Conservation (phyloP, 2,113 vertebrate species). For the Thalassarche chlororhynchos region DNA sequence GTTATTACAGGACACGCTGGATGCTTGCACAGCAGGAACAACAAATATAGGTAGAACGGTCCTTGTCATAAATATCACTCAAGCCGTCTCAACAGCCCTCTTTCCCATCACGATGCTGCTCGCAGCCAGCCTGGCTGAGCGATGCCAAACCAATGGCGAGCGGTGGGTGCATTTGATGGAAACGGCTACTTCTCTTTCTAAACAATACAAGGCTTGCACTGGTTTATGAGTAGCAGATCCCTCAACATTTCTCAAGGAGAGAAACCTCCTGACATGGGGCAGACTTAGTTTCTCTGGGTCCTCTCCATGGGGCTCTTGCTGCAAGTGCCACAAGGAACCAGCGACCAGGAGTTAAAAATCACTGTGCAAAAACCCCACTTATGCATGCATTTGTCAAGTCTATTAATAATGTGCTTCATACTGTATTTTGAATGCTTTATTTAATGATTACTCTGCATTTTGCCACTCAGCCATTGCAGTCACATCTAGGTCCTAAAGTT, state of each 20-base stretch:
- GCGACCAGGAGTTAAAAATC: not conserved
- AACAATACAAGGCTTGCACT: not conserved
- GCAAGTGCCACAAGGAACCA: not conserved
- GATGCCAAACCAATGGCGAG: rapidly evolving
- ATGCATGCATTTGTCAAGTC: not conserved
- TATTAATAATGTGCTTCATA: not conserved
- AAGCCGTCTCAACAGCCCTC: not conserved
- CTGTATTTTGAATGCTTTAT: not conserved
- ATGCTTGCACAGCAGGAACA: conserved; percentile 8
- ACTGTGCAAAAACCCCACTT: rapidly evolving
- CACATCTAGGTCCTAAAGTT: not conserved
- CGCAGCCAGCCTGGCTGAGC: not conserved
- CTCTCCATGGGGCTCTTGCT: not conserved
- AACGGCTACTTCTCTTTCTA: not conserved
- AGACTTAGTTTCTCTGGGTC: not conserved
- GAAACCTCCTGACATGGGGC: not conserved
- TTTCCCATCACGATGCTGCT: not conserved
- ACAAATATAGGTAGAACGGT: not conserved
- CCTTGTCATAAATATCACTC: not conserved
- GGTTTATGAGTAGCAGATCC: not conserved
- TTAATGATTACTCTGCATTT: not conserved
- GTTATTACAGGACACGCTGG: not conserved
- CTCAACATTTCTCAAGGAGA: not conserved
- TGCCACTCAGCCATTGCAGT: not conserved
- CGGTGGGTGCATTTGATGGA: not conserved